Base-by-base conservation (phyloP, 2,797 vertebrate species). In the Percopsis omiscomaycus region DNA sequence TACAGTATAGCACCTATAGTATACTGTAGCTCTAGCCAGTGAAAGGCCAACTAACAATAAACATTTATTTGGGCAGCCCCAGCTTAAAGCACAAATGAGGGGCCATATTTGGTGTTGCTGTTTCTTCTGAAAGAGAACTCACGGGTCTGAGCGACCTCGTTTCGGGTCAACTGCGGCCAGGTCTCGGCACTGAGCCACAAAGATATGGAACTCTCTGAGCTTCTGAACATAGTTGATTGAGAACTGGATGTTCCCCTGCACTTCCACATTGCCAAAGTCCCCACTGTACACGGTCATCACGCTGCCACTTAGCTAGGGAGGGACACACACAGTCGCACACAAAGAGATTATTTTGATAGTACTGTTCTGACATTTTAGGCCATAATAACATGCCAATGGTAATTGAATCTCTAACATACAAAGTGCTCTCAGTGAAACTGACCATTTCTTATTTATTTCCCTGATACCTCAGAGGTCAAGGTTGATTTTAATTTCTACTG, bases 131-230 rank as follows among this genome's bases (percentile, higher is more conserved):
- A 0, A 9, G 3, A 44, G 15, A 46, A 95, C 96, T 95, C 85
- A 99, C 97, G 98, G 95, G 69, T 99, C 96, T 1, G 98, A 98
- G 61, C 94, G 95, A 15, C 93, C 93, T 61, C 91, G 95, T 84
- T 96, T 99, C 1, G 86, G 71, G 61, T 99, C 96, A 0, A 93
- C 96, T 0, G 93, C 86, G n/a, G 98, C 96, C 84, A 99, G 78
- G 65, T 94, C 94, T 62, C 84, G 91, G 80, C 96, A 98, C 71
- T 95, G 92, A 22, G 93, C 93, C 62, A 98, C 93, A 68, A 98
- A 98, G 73, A 99, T 88, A 66, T 98, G 96, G 67, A 98, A 91
- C 88, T 99, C 97, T 0, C 86, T 88, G 84, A 98, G 89, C 73
- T 91, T 93, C 59, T 96, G 94, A 57, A 96, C 86, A 2, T 98